Evolutionary conservation across 37 sponge, comb jelly and placozoan species (phyloP).

Genomic region (Petrosia ficiformis): DNA sequence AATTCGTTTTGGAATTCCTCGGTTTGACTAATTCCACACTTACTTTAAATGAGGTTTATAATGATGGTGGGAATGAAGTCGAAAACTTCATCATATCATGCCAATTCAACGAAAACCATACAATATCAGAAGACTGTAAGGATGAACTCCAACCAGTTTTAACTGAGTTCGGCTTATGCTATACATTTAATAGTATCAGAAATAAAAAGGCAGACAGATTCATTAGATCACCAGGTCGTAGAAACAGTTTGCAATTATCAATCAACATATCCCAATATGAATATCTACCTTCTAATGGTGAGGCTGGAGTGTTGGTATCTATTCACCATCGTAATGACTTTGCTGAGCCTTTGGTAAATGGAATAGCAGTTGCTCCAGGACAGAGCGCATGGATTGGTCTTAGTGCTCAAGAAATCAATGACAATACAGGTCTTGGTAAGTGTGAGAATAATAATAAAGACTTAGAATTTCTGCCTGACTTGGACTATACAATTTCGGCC

Average conservation of each 20-base stretch:
- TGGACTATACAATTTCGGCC: conserved; percentile 6
- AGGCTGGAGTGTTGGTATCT: conserved; percentile 13
- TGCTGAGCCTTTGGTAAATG: conserved; percentile 9
- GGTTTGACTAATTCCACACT: no score
- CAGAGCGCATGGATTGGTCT: background rate
- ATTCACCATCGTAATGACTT: conserved; percentile 1
- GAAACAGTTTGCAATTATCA: conserved; percentile 13
- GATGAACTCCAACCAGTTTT: background rate
- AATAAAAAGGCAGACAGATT: background rate
- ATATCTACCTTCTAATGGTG: background rate
- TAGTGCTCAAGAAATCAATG: background rate
- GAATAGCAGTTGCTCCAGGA: conserved; percentile 18
- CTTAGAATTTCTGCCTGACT: conserved; percentile 3
- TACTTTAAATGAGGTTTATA: background rate
- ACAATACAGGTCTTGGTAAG: background rate
- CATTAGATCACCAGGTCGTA: conserved; percentile 6
- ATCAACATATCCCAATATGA: conserved; percentile 24
- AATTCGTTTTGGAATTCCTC: background rate
- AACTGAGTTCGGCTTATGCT: conserved; percentile 14
- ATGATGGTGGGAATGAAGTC: background rate
- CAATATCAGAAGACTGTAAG: background rate
- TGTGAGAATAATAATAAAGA: background rate
- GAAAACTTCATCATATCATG: background rate
- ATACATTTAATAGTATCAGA: conserved; percentile 25
- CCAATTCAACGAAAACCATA: background rate